phyloP scores from a whole-genome alignment of 2,888 invertebrate genomes.

The Dendrolimus pini region DNA sequence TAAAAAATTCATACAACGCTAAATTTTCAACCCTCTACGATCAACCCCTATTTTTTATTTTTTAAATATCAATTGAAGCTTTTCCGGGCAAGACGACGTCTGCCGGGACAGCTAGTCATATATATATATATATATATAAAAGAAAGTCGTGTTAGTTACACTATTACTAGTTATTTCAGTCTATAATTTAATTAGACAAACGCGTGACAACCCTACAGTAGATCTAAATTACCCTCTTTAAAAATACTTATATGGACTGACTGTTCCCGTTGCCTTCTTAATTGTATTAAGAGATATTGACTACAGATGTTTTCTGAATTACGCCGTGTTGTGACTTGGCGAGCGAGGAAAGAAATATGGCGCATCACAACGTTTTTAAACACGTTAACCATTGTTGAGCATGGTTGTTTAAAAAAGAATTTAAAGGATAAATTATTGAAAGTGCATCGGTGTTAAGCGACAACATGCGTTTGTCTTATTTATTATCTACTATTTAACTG shows the following conservation, averaged over 20 bases:
- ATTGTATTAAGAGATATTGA: slow-evolving; percentile 69
- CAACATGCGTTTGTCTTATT: slow-evolving; percentile 11
- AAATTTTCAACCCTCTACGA: too few species aligned
- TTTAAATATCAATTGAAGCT: too few species aligned
- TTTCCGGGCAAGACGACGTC: too few species aligned
- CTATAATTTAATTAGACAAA: too few species aligned
- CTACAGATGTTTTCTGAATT: slow-evolving; percentile 70
- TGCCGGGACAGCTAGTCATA: too few species aligned
- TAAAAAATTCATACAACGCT: too few species aligned
- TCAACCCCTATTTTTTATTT: too few species aligned
- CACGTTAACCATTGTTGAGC: slow-evolving; percentile 40
- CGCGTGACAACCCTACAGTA: slow-evolving; percentile 18
- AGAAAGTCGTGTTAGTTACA: too few species aligned
- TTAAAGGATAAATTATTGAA: slow-evolving; percentile 38
- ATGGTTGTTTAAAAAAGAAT: slow-evolving; percentile 22
- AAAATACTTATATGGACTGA: slow-evolving; percentile 61
- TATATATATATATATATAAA: too few species aligned
- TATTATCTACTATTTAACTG: too few species aligned
- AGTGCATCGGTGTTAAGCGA: slow-evolving; percentile 22
- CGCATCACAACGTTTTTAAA: slow-evolving; percentile 46
- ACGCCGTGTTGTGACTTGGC: slow-evolving; percentile 47
- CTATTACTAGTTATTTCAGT: too few species aligned
- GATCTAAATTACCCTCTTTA: slow-evolving; percentile 57
- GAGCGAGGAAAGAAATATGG: slow-evolving; percentile 63
- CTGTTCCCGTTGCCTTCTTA: slow-evolving; percentile 58